Evolutionary conservation across 2,113 vertebrate genomes (phyloP), one percentile per base, ranked within the genome.

Genomic region (Tilapia sparmanii): DNA sequence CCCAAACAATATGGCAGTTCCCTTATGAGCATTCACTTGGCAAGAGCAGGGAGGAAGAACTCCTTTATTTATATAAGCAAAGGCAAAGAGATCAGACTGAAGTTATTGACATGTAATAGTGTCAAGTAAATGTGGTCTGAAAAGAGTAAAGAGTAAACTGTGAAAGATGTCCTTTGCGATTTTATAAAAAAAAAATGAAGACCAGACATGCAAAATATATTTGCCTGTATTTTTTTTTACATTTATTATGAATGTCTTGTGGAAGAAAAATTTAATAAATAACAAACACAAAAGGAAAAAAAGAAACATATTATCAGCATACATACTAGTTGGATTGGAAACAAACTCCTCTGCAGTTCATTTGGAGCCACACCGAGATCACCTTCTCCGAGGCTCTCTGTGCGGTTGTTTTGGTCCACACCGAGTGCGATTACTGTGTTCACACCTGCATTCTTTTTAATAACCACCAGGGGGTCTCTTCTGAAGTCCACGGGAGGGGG

Each of bases 1-100:
- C 38, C 0, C 0, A 0, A 71, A 26, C 66, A 45, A 10, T 71
- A 24, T 71, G n/a, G 22, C 13, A 45, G 13, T 16, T 16, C 38
- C 38, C 66, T 6, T 66, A 71, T 71, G n/a, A 71, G 12, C 66
- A 16, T 24, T 6, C 38, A 45, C 38, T 71, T 71, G 66, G 66
- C 1, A 2, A 42, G 5, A 42, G 66, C 8, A 24, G n/a, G 66
- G n/a, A 42, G 66, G 66, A 71, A 42, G 8, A 71, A 42, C 66
- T 42, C 33, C 2, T 71, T 71, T 50, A n/a, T 52, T 71, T 71
- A 71, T 10, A 71, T 61, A 33, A 24, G n/a, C n/a, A 71, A 38
- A 68, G 29, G 0, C 29, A 2, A n/a, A 63, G 12, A 42, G 66
- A 40, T 42, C 33, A 38, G 33, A 42, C 12, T 16, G 35, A 40